Base-by-base conservation (phyloP, 2,888 invertebrate genomes). In the Xestia ashworthii region DNA sequence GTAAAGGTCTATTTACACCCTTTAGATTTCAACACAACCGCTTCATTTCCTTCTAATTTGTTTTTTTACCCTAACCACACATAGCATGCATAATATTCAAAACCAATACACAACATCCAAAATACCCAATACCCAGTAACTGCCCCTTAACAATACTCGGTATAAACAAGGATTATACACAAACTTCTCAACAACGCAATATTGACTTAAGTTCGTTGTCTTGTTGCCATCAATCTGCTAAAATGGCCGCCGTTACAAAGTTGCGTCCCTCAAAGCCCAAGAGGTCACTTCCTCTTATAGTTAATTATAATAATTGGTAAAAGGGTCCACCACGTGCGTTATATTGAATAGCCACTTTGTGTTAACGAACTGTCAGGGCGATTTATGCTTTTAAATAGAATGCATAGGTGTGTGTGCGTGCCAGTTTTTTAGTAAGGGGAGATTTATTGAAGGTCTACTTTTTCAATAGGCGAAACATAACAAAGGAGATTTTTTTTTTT, bases 281-380 rank as follows among this genome's bases (percentile, higher is more conserved):
- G 95, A 95, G 96, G 96, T 95, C 96, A 96, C 93, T 96, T 95
- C 95, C 95, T 94, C 94, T 94, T 92, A 93, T 93, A 95, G 94
- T 96, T 96, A 96, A 96, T 96, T 96, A 96, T 96, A 93, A 95
- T 96, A 96, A 96, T 96, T 95, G 95, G 94, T 90, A 90, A 92
- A 93, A 93, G 93, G 93, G 91, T 90, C 93, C 88, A 92, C 89
- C 91, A 91, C 92, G 91, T 90, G 90, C 87, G 89, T 71, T 74
- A 81, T 89, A 89, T 89, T 89, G 92, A 89, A 91, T 92, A 90
- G 90, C 92, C 93, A 92, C 91, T 94, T 93, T 91, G 86, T 87
- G 80, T 72, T 83, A 83, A 78, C 88, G 58, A 86, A 85, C 84
- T 84, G 87, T 87, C 82, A 71, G 74, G 78, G 62, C 55, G 75